These are phyloP conservation scores for Gavia stellata DNA, from an alignment of 2,113 vertebrate species.

Conservation along the genomic window DNA sequence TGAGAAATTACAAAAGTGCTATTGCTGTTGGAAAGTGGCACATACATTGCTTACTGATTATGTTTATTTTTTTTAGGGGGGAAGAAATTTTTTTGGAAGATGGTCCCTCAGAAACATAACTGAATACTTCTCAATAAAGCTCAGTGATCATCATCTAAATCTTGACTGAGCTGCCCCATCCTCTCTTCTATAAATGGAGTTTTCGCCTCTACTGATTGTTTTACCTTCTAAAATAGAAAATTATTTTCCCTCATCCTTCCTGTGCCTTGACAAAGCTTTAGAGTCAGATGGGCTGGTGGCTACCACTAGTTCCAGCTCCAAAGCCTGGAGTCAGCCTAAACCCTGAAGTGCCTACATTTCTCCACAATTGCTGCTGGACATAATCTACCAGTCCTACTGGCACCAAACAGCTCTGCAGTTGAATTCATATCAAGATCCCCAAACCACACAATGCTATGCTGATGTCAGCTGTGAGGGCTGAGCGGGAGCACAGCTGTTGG, in stretches of 20 bases:
- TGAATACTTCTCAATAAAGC: neutral
- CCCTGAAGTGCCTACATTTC: neutral
- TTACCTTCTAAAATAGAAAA: neutral
- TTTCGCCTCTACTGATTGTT: neutral
- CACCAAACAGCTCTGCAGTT: neutral
- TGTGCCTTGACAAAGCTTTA: neutral
- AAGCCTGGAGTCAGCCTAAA: neutral
- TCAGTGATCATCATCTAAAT: neutral
- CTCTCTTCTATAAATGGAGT: neutral
- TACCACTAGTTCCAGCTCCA: neutral
- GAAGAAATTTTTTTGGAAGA: neutral
- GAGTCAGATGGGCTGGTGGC: neutral
- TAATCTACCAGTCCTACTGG: neutral
- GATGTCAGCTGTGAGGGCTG: neutral
- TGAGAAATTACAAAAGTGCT: neutral
- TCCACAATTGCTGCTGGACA: neutral
- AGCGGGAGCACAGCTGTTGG: neutral
- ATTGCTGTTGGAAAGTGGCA: neutral
- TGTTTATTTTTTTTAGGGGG: neutral
- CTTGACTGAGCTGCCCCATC: neutral
- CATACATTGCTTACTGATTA: neutral
- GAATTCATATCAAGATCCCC: neutral
- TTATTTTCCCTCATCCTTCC: neutral
- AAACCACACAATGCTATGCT: neutral
- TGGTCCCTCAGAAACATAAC: neutral